Evolutionary conservation across 1,140 invertebrate genomes (phyloP).

Genomic region (Schlechtendalia chinensis): DNA sequence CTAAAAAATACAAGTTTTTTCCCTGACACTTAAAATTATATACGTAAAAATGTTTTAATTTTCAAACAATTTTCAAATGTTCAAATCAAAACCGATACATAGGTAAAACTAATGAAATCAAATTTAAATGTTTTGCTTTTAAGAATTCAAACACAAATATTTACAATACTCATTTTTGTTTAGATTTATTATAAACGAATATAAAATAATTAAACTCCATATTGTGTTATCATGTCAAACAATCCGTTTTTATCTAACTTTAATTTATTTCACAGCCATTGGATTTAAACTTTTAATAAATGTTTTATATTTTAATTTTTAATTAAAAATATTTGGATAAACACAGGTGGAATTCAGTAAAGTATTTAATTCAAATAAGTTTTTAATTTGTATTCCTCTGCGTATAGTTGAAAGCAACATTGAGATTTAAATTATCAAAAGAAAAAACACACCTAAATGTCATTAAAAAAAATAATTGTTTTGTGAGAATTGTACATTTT

Average conservation of each 20-base stretch:
- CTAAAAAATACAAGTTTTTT: neutral
- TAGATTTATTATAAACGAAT: too few relatives aligned
- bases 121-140: neutral
- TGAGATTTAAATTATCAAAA: neutral
- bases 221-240: too few relatives aligned
- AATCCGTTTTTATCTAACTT: neutral
- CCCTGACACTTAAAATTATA: too few relatives aligned
- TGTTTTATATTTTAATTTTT: neutral
- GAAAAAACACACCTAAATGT: neutral
- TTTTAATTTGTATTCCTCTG: neutral
- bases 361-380: neutral
- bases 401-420: neutral
- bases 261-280: neutral
- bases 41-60: neutral
- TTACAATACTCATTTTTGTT: too few relatives aligned
- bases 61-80: too few relatives aligned
- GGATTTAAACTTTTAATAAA: neutral
- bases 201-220: too few relatives aligned
- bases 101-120: neutral
- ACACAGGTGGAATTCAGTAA: neutral
- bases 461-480: neutral
- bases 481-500: neutral
- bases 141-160: neutral
- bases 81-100: too few relatives aligned
- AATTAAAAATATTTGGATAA: neutral